Evolutionary conservation across 2,797 vertebrate genomes (phyloP).

Genomic region (Hoplostethus mediterraneus): DNA sequence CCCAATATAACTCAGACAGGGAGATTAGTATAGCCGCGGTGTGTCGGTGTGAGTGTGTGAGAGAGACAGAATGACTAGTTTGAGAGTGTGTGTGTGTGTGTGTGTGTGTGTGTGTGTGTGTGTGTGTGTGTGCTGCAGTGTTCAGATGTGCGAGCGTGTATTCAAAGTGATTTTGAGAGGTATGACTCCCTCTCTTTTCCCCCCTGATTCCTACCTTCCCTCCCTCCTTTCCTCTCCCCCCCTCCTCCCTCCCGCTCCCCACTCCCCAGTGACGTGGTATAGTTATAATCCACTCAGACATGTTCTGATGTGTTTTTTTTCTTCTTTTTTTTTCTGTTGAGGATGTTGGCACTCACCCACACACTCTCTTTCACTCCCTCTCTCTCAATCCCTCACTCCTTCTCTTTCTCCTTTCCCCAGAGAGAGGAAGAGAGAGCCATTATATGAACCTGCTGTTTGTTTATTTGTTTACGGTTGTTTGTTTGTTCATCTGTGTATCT

Average conservation of each 20-base stretch:
- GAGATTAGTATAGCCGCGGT: slow-evolving; percentile 61
- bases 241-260: slow-evolving; percentile 20
- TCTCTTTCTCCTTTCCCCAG: slow-evolving; percentile 54
- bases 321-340: slow-evolving; percentile 31
- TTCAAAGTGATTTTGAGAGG: slow-evolving; percentile 55
- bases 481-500: slow-evolving; percentile 48
- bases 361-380: slow-evolving; percentile 27
- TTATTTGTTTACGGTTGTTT: slow-evolving; percentile 57
- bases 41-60: slow-evolving; percentile 20
- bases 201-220: neutral
- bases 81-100: slow-evolving; percentile 29
- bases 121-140: slow-evolving; percentile 14
- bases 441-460: slow-evolving; percentile 66
- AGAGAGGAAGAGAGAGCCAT: slow-evolving; percentile 57
- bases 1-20: slow-evolving; percentile 48
- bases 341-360: slow-evolving; percentile 64
- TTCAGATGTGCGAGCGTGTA: slow-evolving; percentile 56
- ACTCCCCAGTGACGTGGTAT: slow-evolving; percentile 55
- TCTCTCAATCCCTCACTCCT: slow-evolving; percentile 52
- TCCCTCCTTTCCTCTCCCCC: neutral
- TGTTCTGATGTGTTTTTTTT: slow-evolving; percentile 66
- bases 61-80: slow-evolving; percentile 43
- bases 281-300: slow-evolving; percentile 74
- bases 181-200: slow-evolving; percentile 37
- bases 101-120: slow-evolving; percentile 33